Percentiles rank a stretch among this genome's conserved stretches.
Evolutionary conservation across 2,797 vertebrate species (phyloP).

Genomic region (Dallia pectoralis): DNA sequence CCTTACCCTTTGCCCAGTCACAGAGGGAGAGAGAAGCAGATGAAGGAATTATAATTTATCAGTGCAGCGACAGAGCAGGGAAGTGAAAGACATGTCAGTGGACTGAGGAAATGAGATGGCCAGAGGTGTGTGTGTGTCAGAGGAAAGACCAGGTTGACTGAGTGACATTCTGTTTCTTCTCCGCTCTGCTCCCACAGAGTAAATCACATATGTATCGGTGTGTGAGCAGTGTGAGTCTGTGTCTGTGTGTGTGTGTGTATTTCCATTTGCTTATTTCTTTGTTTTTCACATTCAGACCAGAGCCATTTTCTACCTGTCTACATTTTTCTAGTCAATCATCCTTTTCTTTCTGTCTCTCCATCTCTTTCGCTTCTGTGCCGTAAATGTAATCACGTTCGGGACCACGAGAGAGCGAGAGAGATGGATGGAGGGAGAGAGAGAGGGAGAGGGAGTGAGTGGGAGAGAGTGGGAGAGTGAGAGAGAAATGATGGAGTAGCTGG

Average conservation of each 20-base stretch:
- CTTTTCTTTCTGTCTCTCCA: conserved; percentile 52
- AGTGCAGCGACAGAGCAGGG: conserved; percentile 55
- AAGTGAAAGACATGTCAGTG: conserved; percentile 65
- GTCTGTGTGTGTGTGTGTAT: conserved; percentile 28
- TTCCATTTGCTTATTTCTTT: conserved; percentile 23
- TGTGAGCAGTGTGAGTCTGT: too few species aligned
- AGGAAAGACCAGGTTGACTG: conserved; percentile 63
- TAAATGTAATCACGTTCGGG: conserved; percentile 72
- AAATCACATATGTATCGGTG: conserved; percentile 43
- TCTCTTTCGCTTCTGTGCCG: conserved; percentile 56
- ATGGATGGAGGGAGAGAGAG: conserved; percentile 43
- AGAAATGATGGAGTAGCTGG: conserved; percentile 29
- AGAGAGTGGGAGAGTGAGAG: conserved; percentile 43
- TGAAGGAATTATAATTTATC: conserved; percentile 76
- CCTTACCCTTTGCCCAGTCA: conserved; percentile 65
- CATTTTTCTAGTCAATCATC: conserved; percentile 70
- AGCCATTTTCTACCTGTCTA: conserved; percentile 52
- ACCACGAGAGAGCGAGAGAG: conserved; percentile 42
- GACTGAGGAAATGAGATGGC: conserved; percentile 68
- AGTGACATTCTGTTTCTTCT: conserved; percentile 62
- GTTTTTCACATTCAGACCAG: conserved; percentile 25
- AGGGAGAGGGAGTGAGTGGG: conserved; percentile 37
- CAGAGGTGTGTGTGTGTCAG: conserved; percentile 32
- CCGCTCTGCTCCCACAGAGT: conserved; percentile 34
- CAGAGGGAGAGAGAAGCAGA: conserved; percentile 57